Evolutionary conservation across 2,113 vertebrate genomes (phyloP).

Genomic region (Octodon degus): DNA sequence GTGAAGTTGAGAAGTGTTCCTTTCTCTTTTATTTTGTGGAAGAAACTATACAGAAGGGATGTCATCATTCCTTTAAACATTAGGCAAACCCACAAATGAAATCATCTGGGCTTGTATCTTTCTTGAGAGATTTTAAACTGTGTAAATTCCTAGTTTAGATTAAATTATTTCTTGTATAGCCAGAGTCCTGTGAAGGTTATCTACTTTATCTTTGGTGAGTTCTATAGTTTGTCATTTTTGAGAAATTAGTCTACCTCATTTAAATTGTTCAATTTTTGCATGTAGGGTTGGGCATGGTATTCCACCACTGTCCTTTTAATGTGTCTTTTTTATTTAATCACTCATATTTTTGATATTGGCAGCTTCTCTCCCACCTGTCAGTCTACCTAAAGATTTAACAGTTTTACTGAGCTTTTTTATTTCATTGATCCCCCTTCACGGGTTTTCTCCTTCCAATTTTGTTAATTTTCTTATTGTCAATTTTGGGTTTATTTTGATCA

Average conservation of each 20-base stretch:
- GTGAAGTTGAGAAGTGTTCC: too few species aligned
- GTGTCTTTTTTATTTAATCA: not conserved
- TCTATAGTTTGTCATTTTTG: not conserved
- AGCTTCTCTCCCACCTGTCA: not conserved
- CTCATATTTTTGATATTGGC: not conserved
- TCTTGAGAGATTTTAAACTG: too few species aligned
- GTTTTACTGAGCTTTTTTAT: constrained; percentile 9
- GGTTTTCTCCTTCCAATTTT: not conserved
- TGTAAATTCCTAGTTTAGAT: too few species aligned
- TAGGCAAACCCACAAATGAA: too few species aligned
- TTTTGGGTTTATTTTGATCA: not conserved
- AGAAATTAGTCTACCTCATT: not conserved
- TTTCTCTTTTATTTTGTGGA: too few species aligned
- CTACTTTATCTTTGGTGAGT: not conserved
- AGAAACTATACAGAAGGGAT: too few species aligned
- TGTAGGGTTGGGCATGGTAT: not conserved
- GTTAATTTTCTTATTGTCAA: not conserved
- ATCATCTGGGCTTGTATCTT: too few species aligned
- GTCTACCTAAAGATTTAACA: not conserved
- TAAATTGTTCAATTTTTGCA: not conserved
- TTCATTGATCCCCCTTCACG: not conserved
- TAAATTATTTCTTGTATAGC: not conserved
- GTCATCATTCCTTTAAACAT: too few species aligned
- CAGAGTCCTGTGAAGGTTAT: not conserved
- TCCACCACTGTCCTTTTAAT: not conserved